phyloP scores from a whole-genome alignment of 2,797 vertebrate genomes.

The Carapus acus region DNA sequence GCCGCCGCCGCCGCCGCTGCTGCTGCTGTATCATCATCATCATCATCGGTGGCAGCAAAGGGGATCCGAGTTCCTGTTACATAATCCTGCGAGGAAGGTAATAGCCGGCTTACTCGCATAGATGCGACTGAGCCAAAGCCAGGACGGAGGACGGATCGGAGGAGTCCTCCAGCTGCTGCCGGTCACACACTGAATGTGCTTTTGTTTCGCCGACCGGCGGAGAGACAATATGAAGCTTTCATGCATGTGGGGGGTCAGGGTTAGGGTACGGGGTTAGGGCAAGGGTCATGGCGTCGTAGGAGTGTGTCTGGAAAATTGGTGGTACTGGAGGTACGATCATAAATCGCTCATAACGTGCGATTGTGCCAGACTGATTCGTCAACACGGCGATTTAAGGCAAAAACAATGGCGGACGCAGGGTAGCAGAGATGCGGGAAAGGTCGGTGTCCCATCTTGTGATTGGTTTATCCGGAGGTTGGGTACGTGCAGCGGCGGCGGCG shows the following conservation, averaged over 20 bases:
- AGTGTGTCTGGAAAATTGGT: no score
- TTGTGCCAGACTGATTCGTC: no score
- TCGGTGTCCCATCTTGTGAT: conserved; percentile 4
- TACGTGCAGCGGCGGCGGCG: conserved; percentile 8
- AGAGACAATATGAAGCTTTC: no score
- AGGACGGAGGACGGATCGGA: conserved; percentile 32
- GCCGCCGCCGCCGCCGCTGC: no score
- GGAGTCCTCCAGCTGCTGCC: conserved; percentile 18
- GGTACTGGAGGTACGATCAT: no score
- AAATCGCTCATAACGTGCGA: no score
- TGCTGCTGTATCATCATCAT: conserved; percentile 34
- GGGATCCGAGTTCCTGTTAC: conserved; percentile 41
- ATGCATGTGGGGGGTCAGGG: no score
- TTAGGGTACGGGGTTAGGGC: no score
- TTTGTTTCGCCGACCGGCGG: not conserved
- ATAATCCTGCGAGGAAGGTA: conserved; percentile 35
- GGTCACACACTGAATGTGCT: conserved; percentile 3
- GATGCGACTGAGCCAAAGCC: conserved; percentile 30
- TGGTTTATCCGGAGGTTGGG: not conserved
- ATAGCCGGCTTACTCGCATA: conserved; percentile 38
- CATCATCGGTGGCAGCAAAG: no score
- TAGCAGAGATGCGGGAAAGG: conserved; percentile 3
- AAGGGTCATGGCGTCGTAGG: no score
- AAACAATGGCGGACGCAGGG: not conserved
- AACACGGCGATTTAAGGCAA: not conserved